Percentiles rank a stretch among this genome's conserved stretches.
Conservation (phyloP, 2,888 invertebrate species). For the Hartigia nigra region DNA sequence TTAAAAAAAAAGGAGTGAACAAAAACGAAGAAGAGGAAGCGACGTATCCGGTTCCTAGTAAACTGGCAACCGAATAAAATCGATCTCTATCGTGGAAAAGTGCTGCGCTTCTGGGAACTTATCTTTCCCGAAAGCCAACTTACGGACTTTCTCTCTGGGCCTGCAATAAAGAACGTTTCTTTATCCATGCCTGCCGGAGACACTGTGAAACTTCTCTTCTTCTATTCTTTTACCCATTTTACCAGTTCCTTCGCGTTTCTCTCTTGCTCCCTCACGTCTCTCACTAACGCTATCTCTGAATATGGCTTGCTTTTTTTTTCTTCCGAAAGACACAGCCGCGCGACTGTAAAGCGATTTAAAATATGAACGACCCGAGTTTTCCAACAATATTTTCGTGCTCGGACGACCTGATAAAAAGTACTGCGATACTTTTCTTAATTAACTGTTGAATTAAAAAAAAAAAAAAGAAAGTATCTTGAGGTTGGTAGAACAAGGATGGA, state of each 20-base stretch:
- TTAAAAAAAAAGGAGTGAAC: background rate
- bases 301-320: background rate
- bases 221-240: background rate
- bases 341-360: slow-evolving; percentile 45
- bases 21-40: background rate
- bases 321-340: slow-evolving; percentile 26
- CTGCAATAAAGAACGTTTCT: background rate
- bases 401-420: slow-evolving; percentile 53
- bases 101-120: background rate
- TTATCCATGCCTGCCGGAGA: background rate
- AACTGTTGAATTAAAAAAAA: slow-evolving; percentile 47
- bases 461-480: slow-evolving; percentile 19
- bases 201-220: background rate
- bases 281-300: background rate
- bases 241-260: background rate
- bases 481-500: slow-evolving; percentile 18
- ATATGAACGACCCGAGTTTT: slow-evolving; percentile 37
- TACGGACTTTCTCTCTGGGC: background rate
- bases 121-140: background rate
- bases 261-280: background rate
- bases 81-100: background rate
- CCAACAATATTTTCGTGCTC: slow-evolving; percentile 52
- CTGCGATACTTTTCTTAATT: slow-evolving; percentile 55
- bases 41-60: background rate
- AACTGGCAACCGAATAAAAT: background rate